Evolutionary conservation across 2,888 invertebrate genomes (phyloP).

Genomic region (Pomacea canaliculata): DNA sequence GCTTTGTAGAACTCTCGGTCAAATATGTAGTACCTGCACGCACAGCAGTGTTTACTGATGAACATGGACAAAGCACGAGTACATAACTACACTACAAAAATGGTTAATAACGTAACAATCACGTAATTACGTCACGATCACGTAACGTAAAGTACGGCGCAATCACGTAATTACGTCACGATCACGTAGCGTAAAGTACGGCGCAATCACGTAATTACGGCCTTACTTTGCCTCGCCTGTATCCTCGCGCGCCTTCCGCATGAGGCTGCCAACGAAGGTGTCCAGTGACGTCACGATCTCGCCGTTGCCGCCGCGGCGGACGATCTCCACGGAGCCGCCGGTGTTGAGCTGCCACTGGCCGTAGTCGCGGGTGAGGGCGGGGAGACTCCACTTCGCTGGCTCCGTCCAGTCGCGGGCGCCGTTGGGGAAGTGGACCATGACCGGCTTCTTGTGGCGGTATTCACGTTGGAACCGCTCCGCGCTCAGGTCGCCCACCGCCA

Average conservation of each 20-base stretch:
- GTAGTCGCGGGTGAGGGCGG: conserved; percentile 31
- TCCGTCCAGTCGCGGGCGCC: conserved; percentile 60
- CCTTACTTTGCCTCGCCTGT: conserved; percentile 52
- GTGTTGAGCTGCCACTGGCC: conserved; percentile 52
- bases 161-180: too few relatives aligned
- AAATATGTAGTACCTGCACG: conserved; percentile 51
- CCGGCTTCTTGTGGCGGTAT: conserved; percentile 54
- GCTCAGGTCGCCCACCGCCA: conserved; percentile 41
- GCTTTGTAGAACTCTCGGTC: conserved; percentile 58
- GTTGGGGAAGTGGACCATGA: conserved; percentile 55
- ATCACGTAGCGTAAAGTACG: too few relatives aligned
- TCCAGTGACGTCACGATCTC: conserved; percentile 48
- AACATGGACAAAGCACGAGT: too few relatives aligned
- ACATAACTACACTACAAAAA: too few relatives aligned
- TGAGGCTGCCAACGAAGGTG: conserved; percentile 47
- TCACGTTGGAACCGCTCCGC: conserved; percentile 49
- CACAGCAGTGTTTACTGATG: too few relatives aligned
- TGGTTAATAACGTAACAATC: too few relatives aligned
- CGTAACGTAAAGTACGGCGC: too few relatives aligned
- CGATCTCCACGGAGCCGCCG: conserved; percentile 60
- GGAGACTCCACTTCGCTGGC: conserved; percentile 48
- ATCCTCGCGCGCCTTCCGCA: conserved; percentile 35
- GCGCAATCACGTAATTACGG: background rate
- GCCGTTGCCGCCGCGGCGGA: conserved; percentile 58
- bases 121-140: too few relatives aligned